A percentile compares a stretch with the other conserved stretches of the same genome.
Evolutionary conservation across 2,113 vertebrate species (phyloP).

Genomic region (Calidris pygmaea): DNA sequence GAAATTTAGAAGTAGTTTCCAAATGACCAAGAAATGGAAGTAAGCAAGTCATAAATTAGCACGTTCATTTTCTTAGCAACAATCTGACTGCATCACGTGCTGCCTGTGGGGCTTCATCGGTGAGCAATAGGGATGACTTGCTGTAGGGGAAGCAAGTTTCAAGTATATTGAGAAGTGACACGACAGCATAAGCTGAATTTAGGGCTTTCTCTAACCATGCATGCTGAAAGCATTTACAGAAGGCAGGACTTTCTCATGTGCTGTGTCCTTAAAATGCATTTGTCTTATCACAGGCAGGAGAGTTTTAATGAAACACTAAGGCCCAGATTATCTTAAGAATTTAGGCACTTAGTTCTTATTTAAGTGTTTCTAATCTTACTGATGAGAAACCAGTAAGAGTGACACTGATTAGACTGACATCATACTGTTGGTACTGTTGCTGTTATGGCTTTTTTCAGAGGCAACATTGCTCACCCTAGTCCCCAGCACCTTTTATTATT

Average conservation of each 20-base stretch:
- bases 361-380: background rate
- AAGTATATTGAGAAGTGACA: background rate
- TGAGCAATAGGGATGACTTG: background rate
- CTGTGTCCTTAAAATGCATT: background rate
- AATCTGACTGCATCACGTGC: too few relatives aligned
- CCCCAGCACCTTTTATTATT: accelerated
- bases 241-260: background rate
- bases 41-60: background rate
- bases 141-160: background rate
- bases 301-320: background rate
- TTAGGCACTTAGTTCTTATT: background rate
- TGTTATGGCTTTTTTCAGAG: background rate
- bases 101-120: background rate
- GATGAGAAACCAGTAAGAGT: background rate
- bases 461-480: background rate
- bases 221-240: background rate
- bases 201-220: background rate
- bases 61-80: accelerated
- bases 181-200: background rate
- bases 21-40: background rate
- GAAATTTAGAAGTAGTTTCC: background rate
- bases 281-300: background rate
- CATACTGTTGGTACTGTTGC: background rate
- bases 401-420: background rate
- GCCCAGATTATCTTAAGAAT: background rate